Base-by-base conservation (phyloP, 2,113 vertebrate species). In the Hassar affinis region DNA sequence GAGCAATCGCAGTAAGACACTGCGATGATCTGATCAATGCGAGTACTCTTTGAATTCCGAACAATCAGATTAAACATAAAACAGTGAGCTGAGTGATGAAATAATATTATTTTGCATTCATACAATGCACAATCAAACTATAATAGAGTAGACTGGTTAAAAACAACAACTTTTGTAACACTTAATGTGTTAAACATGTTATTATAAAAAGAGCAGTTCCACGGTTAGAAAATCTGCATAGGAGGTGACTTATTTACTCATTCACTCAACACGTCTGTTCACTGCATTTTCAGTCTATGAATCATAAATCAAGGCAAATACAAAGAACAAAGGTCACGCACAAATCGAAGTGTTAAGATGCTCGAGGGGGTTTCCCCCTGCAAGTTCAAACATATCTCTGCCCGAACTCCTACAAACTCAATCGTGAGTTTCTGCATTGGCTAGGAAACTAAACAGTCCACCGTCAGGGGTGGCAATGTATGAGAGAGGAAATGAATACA, bases 381-480 rank as follows among this genome's bases (percentile, higher is more conserved):
- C 86, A 69, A 82, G 91, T 87, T 82, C 72, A 83, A 85, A 87
- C 88, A 78, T 42, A 78, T 30, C 52, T n/a, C 64, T 49, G 27
- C 52, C 49, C 47, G 18, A 52, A 79, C 64, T 56, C 17, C 25
- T 25, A 61, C 54, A 69, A 51, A 68, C 49, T 78, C 49, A 96
- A 94, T 0, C 95, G 94, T 84, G 12, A 2, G 33, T 38, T 95
- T 97, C 91, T 97, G 96, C 88, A 97, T 97, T 83, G 97, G 71
- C 87, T 97, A 97, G 88, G 96, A 95, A 98, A 95, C 86, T 96
- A 95, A 0, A 96, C 95, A 17, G 97, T 96, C 74, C 97, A 95
- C 80, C 17, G 27, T 56, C 64, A 49, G n/a, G 1, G 11, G 30
- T 72, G 35, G 51, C n/a, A 79, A 27, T 49, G n/a, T 49, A 25